A percentile compares a stretch with the other conserved stretches of the same genome.
These are phyloP conservation scores for Eulimnadia texana DNA, from an alignment of 1,140 invertebrate genomes.

Conservation along the genomic window DNA sequence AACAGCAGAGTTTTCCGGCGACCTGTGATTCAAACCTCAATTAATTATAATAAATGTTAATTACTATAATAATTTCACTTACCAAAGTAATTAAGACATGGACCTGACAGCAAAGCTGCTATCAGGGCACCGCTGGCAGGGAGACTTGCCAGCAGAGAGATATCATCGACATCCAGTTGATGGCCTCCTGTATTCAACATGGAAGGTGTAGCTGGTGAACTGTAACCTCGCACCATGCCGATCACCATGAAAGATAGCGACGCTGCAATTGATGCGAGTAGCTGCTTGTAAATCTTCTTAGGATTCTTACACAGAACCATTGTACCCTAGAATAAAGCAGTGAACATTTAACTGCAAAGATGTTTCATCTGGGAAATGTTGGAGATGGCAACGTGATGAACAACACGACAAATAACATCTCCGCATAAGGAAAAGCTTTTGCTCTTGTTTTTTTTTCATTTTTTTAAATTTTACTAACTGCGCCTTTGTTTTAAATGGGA, in stretches of 20 bases:
- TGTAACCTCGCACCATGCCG: not conserved
- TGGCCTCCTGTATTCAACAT: not conserved
- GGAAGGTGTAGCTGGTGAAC: not conserved
- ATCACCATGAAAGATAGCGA: not conserved
- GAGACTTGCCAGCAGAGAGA: not conserved
- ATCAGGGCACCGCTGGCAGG: not conserved
- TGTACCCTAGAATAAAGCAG: not conserved
- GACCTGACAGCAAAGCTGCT: not conserved
- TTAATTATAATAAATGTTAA: not conserved
- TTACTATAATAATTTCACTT: not conserved
- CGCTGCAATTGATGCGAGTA: not conserved
- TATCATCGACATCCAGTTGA: not conserved
- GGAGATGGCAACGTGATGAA: no score
- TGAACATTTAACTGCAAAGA: no score
- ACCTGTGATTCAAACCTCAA: not conserved
- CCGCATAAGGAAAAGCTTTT: no score
- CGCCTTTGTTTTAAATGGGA: no score
- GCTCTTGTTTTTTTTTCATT: no score
- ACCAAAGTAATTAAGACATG: not conserved
- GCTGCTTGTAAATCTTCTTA: not conserved
- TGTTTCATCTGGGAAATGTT: no score
- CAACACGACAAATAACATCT: no score
- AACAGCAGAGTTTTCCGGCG: not conserved
- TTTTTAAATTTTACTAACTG: no score
- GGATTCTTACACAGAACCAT: not conserved